Evolutionary conservation across 1,140 invertebrate species (phyloP).

Genomic region (Aphelenchoides avenae): DNA sequence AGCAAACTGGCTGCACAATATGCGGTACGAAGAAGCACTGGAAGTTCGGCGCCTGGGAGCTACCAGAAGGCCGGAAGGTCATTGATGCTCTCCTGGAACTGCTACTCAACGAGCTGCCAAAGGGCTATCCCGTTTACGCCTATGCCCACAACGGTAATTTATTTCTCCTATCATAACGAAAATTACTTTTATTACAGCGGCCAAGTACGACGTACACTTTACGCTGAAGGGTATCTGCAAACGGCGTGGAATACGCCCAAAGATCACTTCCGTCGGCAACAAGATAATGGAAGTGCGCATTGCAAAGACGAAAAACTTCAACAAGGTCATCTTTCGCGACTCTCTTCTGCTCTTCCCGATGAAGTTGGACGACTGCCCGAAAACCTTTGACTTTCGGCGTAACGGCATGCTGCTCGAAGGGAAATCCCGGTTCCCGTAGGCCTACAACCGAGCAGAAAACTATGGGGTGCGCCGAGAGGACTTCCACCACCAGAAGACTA

Average conservation of each 20-base stretch:
- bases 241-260: too few relatives aligned
- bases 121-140: background rate
- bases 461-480: background rate
- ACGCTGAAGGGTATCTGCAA: too few relatives aligned
- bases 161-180: constrained; percentile 6
- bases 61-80: background rate
- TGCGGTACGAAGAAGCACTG: too few relatives aligned
- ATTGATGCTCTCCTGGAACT: background rate
- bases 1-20: too few relatives aligned
- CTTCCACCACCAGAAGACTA: constrained; percentile 10
- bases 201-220: too few relatives aligned
- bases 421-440: constrained; percentile 9
- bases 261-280: too few relatives aligned
- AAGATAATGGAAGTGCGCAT: too few relatives aligned
- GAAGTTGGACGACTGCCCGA: background rate
- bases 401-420: background rate
- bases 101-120: too few relatives aligned
- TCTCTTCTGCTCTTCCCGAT: too few relatives aligned
- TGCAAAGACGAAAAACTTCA: too few relatives aligned
- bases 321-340: too few relatives aligned
- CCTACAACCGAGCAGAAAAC: background rate
- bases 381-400: constrained; percentile 8
- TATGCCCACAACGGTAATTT: constrained; percentile 1
- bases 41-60: background rate
- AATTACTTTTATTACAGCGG: too few relatives aligned